Evolutionary conservation across 2,888 invertebrate genomes (phyloP), one percentile per base, ranked within the genome.

Genomic region (Barypeithes pellucidus): DNA sequence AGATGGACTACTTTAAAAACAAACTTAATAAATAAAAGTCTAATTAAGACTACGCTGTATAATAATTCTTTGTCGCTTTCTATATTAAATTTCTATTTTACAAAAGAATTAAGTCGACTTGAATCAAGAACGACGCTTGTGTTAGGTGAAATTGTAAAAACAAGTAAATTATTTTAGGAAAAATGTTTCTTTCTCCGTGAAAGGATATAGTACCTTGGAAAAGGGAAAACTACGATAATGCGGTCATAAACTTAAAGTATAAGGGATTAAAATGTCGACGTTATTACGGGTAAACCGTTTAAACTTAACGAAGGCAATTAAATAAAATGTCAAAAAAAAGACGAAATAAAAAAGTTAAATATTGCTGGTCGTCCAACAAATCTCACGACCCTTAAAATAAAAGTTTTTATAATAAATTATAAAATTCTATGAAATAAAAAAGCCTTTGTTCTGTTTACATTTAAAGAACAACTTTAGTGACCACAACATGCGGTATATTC

Each of bases 251-350:
- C 22, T 24, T 24, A 24, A 50, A 50, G 50, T 50, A 50, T 50
- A 36, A 39, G 36, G 57, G 18, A 57, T 57, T 57, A 57, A 39
- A 57, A 57, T 14, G 36, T 36, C 60, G 20, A 18, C 41, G 8
- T 11, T 22, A 43, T 60, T 41, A 41, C 50, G 24, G 50, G 50
- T 24, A 18, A 20, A 62, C 29, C 24, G 29, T 62, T 62, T 41
- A 45, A 24, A 62, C 29, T 45, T 62, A 45, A 62, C 41, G 29
- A 45, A 45, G 45, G 29, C 24, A 45, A 62, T 62, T 62, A 62
- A 62, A 62, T 62, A 61, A 62, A 62, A 62, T 45, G 62, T 29
- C 62, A 43, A 43, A 43, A 60, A 20, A 43, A 22, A 24, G 43
- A 45, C 20, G 14, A 45, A 41, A 45, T 43, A 62, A 62, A 29